A percentile compares a stretch with the other conserved stretches of the same genome.
These are phyloP conservation scores for Temnothorax curvispinosus DNA, from an alignment of 1,140 invertebrate genomes.

Conservation along the genomic window DNA sequence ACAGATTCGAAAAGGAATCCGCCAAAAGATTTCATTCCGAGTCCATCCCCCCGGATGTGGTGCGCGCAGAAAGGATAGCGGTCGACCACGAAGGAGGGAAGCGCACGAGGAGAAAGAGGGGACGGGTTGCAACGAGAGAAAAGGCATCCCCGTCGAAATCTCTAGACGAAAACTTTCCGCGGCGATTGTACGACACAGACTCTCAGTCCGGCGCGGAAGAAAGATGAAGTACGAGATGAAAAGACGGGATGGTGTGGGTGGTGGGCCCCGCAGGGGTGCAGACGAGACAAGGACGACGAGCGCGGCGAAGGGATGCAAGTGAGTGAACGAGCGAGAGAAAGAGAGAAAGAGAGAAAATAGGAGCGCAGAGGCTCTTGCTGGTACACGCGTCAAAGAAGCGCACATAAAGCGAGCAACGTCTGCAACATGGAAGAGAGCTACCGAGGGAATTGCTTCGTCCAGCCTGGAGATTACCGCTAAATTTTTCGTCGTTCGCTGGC, in stretches of 20 bases:
- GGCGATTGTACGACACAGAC: conserved; percentile 71
- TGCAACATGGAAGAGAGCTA: conserved; percentile 54
- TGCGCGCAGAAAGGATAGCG: not conserved
- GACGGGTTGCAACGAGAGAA: conserved; percentile 17
- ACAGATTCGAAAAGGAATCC: conserved; percentile 15
- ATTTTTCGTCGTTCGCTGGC: conserved; percentile 78
- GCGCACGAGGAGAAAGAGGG: no score
- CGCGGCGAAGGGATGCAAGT: conserved; percentile 42
- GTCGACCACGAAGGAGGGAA: not conserved
- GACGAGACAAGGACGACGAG: conserved; percentile 44
- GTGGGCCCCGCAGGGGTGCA: conserved; percentile 12
- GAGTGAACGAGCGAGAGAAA: not conserved
- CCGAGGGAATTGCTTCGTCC: conserved; percentile 76
- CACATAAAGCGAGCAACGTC: conserved; percentile 80
- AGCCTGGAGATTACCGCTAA: conserved; percentile 78
- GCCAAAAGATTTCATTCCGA: conserved; percentile 35
- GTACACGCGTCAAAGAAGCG: conserved; percentile 76
- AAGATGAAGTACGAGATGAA: conserved; percentile 79
- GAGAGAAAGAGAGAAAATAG: conserved; percentile 1
- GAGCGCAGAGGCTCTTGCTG: conserved; percentile 44
- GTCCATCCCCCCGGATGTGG: not conserved
- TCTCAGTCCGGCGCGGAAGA: conserved; percentile 71
- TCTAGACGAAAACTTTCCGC: conserved; percentile 75
- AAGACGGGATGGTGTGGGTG: conserved; percentile 66
- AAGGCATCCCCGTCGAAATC: conserved; percentile 68